Evolutionary conservation across 2,797 vertebrate species (phyloP), one percentile per base, ranked within the genome.

Genomic region (Cyclopterus lumpus): DNA sequence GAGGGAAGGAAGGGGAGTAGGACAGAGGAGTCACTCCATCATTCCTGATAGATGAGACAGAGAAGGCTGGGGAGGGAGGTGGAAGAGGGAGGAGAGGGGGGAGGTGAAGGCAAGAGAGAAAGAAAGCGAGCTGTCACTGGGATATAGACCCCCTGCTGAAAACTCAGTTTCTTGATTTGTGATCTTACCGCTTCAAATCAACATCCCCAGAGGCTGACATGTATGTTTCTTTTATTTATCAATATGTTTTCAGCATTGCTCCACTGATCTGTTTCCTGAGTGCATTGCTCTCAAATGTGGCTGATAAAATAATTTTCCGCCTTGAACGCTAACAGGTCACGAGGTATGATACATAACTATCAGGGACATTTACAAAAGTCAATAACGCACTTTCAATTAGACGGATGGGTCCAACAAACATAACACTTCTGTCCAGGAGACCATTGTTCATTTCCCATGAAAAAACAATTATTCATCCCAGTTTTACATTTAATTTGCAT

Each of bases 31-130:
- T 87, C 82, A 79, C 74, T 87, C 80, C 77, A 81, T 90, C 87
- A 86, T 79, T 80, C 81, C 49, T 88, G 90, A 86, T 79, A 40
- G 81, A 88, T 88, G 82, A 87, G 80, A 58, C 54, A 75, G 73
- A 46, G 74, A 28, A 28, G 65, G 79, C 57, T 36, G 76, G 54
- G 71, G 40, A 67, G 26, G 80, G 48, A 32, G 26, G 44, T 18
- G 55, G 18, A 36, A 26, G 61, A 55, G 24, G 14, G 74, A 53
- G 71, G 34, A 12, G 22, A 26, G 15, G 26, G 36, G n/a, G n/a
- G 34, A 40, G 15, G 22, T 58, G 49, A 61, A 48, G 49, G 46
- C 32, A 60, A 32, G 49, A 55, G 55, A 68, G 64, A 67, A 74
- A 71, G 54, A 77, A 69, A 72, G 62, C 40, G 6, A 62, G 66